Conservation (phyloP, 2,113 vertebrate genomes). For the Stegastes partitus region DNA sequence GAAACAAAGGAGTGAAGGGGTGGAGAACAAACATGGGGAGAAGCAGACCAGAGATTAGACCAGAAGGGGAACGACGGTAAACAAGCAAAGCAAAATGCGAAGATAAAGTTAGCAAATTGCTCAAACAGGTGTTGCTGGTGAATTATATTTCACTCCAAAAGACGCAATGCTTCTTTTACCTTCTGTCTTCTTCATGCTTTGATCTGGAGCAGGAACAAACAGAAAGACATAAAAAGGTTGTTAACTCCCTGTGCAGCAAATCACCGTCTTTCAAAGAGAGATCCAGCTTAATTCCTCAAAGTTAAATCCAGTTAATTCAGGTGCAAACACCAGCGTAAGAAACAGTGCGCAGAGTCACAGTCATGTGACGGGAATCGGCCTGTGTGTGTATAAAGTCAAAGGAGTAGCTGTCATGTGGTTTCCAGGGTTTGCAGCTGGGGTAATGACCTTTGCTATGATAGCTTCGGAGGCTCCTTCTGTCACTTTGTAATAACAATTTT, state of each 20-base stretch:
- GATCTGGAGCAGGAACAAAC: conserved; percentile 62
- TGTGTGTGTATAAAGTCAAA: neutral
- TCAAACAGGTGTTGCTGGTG: neutral
- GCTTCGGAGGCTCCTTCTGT: conserved; percentile 22
- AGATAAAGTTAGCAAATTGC: neutral
- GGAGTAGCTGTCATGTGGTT: conserved; percentile 62
- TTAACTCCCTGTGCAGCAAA: neutral
- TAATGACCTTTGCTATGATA: conserved; percentile 73
- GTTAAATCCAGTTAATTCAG: conserved; percentile 4
- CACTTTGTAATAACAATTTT: conserved; percentile 62
- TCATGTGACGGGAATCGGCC: conserved; percentile 60
- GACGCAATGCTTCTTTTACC: conserved; percentile 49
- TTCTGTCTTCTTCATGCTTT: conserved; percentile 84
- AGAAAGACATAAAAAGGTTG: conserved; percentile 23
- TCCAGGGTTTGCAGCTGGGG: neutral
- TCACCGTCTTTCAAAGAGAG: neutral
- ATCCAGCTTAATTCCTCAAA: neutral
- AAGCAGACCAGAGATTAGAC: neutral
- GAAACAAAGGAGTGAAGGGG: neutral
- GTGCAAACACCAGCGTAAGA: neutral
- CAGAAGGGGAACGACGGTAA: neutral
- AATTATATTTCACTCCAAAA: neutral
- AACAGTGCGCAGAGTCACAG: neutral
- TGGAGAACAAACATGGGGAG: neutral
- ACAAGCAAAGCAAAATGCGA: conserved; percentile 9